Percentiles rank a stretch among this genome's conserved stretches.
phyloP scores from a whole-genome alignment of 2,113 vertebrate genomes.

The Salvelinus fontinalis region DNA sequence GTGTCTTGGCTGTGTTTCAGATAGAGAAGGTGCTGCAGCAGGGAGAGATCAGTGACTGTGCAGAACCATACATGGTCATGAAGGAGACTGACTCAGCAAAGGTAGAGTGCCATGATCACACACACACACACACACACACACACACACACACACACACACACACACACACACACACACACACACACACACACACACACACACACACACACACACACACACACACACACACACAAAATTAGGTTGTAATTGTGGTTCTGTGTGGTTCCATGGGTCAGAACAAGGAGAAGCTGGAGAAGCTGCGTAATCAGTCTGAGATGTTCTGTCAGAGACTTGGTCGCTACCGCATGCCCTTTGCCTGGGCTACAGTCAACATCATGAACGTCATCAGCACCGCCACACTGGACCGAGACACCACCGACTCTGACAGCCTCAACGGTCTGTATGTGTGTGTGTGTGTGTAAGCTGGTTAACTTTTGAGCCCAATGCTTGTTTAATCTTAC shows the following conservation, averaged over 20 bases:
- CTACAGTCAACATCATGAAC: slow-evolving; percentile 83
- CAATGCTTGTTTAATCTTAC: background rate
- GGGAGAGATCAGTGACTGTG: slow-evolving; percentile 92
- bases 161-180: background rate
- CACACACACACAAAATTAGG: background rate
- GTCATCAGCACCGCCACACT: slow-evolving; percentile 81
- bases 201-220: slow-evolving; percentile 6
- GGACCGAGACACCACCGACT: slow-evolving; percentile 82
- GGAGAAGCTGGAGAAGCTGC: slow-evolving; percentile 94
- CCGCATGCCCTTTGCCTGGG: slow-evolving; percentile 96
- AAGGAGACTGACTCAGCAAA: slow-evolving; percentile 86
- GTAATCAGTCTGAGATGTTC: slow-evolving; percentile 86
- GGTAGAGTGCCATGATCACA: slow-evolving; percentile 68
- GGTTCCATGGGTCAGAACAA: slow-evolving; percentile 77
- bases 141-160: too few species aligned
- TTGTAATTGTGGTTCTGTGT: background rate
- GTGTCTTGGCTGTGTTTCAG: slow-evolving; percentile 68
- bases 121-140: slow-evolving; percentile 7
- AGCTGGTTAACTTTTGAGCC: background rate
- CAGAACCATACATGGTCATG: slow-evolving; percentile 88
- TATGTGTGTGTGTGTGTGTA: background rate
- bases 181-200: slow-evolving; percentile 10
- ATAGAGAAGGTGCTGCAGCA: slow-evolving; percentile 97
- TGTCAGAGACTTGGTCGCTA: slow-evolving; percentile 92
- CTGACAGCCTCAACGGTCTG: slow-evolving; percentile 76